Evolutionary conservation across 2,888 invertebrate species (phyloP), one percentile per base, ranked within the genome.

Genomic region (Molanna angustata): DNA sequence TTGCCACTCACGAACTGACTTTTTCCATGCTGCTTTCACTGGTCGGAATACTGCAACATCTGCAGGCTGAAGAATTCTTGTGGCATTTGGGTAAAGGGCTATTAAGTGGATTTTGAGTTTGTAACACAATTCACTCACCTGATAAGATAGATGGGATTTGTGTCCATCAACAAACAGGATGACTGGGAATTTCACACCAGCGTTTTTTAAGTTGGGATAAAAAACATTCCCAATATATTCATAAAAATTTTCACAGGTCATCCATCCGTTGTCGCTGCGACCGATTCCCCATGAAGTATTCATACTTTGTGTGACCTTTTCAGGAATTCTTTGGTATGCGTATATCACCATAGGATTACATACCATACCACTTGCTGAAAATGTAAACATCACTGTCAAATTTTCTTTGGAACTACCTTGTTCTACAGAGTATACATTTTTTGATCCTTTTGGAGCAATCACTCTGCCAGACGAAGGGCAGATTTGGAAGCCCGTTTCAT

Each of bases 351-450:
- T 22, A 2, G 43, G 43, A 14, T 22, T 9, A 27, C n/a, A 27
- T 2, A 43, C 14, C 14, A 43, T 27, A 13, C 43, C 43, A 13
- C 22, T 27, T 11, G 43, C 43, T 27, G 43, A 43, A 27, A 43
- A 43, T 9, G 43, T 43, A 22, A 43, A 27, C 43, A 43, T 43
- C 2, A 43, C 43, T 6, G 43, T 43, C 2, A 43, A 13, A 17
- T 43, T 43, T 43, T 43, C 43, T 43, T 43, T 43, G 2, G 43
- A 43, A 9, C 13, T 6, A 4, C 27, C 21, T 27, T 13, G n/a
- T 31, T 43, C 43, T 43, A 43, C 17, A 7, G 27, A 27, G 21
- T 43, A 43, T 2, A 43, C 43, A 43, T 43, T 43, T 27, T 43
- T 43, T 21, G 19, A 7, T 27, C 43, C 43, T 31, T 27, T 43